Conservation (phyloP, 2,888 invertebrate genomes). For the Yponomeuta plumbellus region DNA sequence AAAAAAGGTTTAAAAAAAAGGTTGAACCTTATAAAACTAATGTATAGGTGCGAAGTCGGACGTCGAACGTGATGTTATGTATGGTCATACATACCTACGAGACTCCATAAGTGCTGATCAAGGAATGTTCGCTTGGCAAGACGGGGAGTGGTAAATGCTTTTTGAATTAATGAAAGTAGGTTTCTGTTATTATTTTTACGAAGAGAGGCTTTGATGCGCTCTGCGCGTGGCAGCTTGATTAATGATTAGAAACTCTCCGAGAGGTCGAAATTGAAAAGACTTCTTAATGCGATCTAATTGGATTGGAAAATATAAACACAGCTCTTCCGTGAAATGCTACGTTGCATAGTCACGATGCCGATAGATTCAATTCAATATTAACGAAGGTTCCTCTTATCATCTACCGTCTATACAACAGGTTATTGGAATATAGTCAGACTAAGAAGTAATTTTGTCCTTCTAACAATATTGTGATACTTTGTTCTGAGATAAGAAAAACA, state of each 20-base stretch:
- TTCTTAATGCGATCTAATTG: neutral
- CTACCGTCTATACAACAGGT: no score
- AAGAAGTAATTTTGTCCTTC: no score
- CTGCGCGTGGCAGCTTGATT: slow-evolving; percentile 39
- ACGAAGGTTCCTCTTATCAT: no score
- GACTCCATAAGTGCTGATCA: no score
- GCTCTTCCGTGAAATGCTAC: neutral
- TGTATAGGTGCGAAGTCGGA: slow-evolving; percentile 29
- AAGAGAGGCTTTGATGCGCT: neutral
- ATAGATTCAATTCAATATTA: no score
- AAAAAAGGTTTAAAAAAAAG: slow-evolving; percentile 48
- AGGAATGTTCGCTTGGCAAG: no score
- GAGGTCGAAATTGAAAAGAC: neutral
- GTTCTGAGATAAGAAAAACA: no score
- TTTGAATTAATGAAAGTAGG: neutral
- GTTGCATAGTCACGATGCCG: neutral
- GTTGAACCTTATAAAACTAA: slow-evolving; percentile 39
- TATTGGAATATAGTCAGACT: no score
- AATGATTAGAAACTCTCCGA: slow-evolving; percentile 44
- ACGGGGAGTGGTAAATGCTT: neutral
- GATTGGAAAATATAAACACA: neutral
- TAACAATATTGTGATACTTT: no score
- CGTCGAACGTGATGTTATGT: neutral
- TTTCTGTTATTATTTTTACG: neutral
- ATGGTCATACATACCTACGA: no score